A percentile compares a stretch with the other conserved stretches of the same genome.
These are phyloP conservation scores for Antennarius maculatus DNA, from an alignment of 2,797 vertebrate species.

Conservation along the genomic window DNA sequence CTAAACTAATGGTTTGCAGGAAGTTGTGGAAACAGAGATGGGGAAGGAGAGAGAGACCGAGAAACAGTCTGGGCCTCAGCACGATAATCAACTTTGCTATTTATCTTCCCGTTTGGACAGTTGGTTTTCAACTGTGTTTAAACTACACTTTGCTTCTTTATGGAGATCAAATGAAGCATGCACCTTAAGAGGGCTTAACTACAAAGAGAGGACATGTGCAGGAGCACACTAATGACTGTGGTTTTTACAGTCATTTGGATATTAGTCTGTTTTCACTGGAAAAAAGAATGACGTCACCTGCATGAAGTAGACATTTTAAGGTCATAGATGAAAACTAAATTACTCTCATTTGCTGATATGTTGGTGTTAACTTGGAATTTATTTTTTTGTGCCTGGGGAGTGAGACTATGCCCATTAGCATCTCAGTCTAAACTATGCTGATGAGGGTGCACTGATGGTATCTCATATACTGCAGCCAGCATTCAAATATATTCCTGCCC, in stretches of 20 bases:
- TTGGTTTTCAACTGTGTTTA: slow-evolving; percentile 58
- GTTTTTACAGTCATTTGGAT: slow-evolving; percentile 64
- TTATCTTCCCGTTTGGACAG: slow-evolving; percentile 71
- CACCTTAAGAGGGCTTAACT: slow-evolving; percentile 58
- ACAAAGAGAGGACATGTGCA: slow-evolving; percentile 53
- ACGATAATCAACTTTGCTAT: slow-evolving; percentile 75
- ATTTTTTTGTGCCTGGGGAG: slow-evolving; percentile 39
- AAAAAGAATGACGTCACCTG: slow-evolving; percentile 67
- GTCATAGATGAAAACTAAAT: slow-evolving; percentile 72
- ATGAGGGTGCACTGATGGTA: slow-evolving; percentile 57
- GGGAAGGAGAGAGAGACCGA: slow-evolving; percentile 46
- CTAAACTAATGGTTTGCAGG: slow-evolving; percentile 73
- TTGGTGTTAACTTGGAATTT: slow-evolving; percentile 41
- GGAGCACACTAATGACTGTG: slow-evolving; percentile 64
- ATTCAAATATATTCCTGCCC: slow-evolving; percentile 65
- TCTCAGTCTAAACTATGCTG: slow-evolving; percentile 48
- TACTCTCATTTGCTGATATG: slow-evolving; percentile 63
- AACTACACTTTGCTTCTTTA: slow-evolving; percentile 66
- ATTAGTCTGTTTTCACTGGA: slow-evolving; percentile 71
- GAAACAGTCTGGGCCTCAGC: slow-evolving; percentile 61
- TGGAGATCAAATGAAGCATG: slow-evolving; percentile 68
- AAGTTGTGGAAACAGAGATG: slow-evolving; percentile 70
- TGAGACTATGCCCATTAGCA: slow-evolving; percentile 25
- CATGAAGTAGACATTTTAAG: slow-evolving; percentile 52
- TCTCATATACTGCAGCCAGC: slow-evolving; percentile 35